These are phyloP conservation scores for Ormyrus pomaceus DNA, from an alignment of 2,888 invertebrate species.

Conservation along the genomic window DNA sequence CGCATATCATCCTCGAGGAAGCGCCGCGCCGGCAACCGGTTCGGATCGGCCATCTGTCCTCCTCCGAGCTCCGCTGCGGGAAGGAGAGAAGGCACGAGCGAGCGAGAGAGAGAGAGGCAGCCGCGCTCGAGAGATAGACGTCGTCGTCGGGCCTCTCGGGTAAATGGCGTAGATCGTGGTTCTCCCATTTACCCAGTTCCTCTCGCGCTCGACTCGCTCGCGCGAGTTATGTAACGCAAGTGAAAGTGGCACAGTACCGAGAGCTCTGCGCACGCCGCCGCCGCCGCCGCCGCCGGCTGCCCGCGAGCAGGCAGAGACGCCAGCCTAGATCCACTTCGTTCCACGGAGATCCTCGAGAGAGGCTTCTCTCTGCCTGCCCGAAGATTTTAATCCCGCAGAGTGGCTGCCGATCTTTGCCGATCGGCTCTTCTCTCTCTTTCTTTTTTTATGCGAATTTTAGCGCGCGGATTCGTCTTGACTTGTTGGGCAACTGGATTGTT, in stretches of 20 bases:
- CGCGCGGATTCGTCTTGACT: too few species aligned
- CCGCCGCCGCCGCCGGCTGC: slow-evolving; percentile 16
- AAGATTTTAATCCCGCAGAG: too few species aligned
- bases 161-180: slow-evolving; percentile 71
- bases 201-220: slow-evolving; percentile 63
- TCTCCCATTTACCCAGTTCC: slow-evolving; percentile 76
- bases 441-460: too few species aligned
- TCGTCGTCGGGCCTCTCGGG: slow-evolving; percentile 51
- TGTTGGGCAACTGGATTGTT: too few species aligned
- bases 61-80: too few species aligned
- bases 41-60: too few species aligned
- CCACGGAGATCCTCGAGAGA: slow-evolving; percentile 9
- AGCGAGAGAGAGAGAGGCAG: not conserved
- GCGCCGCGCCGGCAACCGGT: too few species aligned
- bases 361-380: too few species aligned
- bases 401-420: too few species aligned
- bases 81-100: too few species aligned
- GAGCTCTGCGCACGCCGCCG: slow-evolving; percentile 56
- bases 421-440: too few species aligned
- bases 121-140: slow-evolving; percentile 1
- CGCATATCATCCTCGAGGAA: too few species aligned
- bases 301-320: not conserved
- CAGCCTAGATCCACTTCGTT: slow-evolving; percentile 42
- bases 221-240: slow-evolving; percentile 74
- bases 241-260: slow-evolving; percentile 73